Base-by-base conservation (phyloP, 2,797 vertebrate genomes). In the Pogoniulus pusillus region DNA sequence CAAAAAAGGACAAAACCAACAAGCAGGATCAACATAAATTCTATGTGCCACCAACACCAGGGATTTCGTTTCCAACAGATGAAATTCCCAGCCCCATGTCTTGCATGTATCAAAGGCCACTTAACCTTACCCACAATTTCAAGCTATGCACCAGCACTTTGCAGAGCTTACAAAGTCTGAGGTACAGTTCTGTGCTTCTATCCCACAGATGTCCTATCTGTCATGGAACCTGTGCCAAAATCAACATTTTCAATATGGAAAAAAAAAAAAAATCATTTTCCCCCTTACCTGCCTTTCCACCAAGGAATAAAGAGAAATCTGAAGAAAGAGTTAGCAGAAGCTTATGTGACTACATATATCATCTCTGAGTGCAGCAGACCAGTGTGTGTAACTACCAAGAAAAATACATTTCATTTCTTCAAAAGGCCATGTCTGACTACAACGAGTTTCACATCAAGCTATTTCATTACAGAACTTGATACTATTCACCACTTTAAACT, bases 341-440 rank as follows among this genome's bases (percentile, higher is more conserved):
- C 24, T 19, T 75, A 26, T 5, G 24, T 29, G 75, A 32, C 7
- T 3, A 15, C 8, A 29, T 7, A 39, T 7, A 39, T 57, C 1
- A 17, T 20, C 64, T 63, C 47, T 60, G 68, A 84, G 16, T 16
- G 2, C 15, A 84, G 30, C 16, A 23, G 24, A 41, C 10, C 57
- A 43, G 14, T 10, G 57, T 68, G 65, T 55, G 12, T 22, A 66
- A 55, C 27, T 49, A 23, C 14, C 30, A 34, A 69, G 85, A 58
- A 35, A 5, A 0, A 2, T 1, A 62, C 3, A 30, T 32, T 73
- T 70, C 0, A 23, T 49, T 73, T 64, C 29, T 57, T 74, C 8
- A 64, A 30, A 70, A 37, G 5, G 8, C 7, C 17, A 75, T 4
- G 7, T 63, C 26, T n/a, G 6, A 37, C 34, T 32, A 70, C 3